Conservation (phyloP, 2,797 vertebrate genomes). For the Prunella strophiata region DNA sequence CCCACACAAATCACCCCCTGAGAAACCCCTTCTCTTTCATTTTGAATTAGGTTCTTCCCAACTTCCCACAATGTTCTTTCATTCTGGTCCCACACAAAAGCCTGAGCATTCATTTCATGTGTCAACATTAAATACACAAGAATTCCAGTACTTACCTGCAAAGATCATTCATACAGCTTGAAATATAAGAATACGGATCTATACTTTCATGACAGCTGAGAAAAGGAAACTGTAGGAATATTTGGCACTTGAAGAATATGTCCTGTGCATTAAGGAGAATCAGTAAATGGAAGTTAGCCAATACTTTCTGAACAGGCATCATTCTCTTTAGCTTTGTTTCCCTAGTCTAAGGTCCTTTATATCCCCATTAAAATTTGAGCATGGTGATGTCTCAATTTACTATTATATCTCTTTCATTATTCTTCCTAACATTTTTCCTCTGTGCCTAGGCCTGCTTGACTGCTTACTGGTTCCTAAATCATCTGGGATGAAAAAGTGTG, state of each 20-base stretch:
- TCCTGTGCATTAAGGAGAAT: constrained; percentile 78
- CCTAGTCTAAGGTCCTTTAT: not conserved
- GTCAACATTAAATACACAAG: not conserved
- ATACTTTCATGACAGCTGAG: constrained; percentile 97
- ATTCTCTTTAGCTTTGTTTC: not conserved
- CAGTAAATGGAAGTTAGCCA: not conserved
- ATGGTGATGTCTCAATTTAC: not conserved
- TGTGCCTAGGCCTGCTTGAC: not conserved
- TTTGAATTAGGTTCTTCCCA: not conserved
- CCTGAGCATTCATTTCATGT: not conserved
- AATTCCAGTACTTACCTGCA: constrained; percentile 87
- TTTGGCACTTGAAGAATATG: constrained; percentile 97
- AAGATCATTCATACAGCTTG: constrained; percentile 96
- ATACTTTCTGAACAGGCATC: not conserved
- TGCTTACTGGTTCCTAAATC: not conserved
- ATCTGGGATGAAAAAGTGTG: not conserved
- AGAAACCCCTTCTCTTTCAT: not conserved
- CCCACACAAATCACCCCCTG: not conserved
- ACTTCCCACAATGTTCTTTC: not conserved
- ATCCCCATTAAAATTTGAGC: not conserved
- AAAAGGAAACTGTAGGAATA: constrained; percentile 95
- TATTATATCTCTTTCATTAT: not conserved
- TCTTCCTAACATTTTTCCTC: not conserved
- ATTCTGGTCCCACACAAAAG: not conserved
- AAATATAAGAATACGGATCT: constrained; percentile 96